Percentiles rank a stretch among this genome's conserved stretches.
phyloP scores from a whole-genome alignment of 2,888 invertebrate species.

The Conus canariensis region DNA sequence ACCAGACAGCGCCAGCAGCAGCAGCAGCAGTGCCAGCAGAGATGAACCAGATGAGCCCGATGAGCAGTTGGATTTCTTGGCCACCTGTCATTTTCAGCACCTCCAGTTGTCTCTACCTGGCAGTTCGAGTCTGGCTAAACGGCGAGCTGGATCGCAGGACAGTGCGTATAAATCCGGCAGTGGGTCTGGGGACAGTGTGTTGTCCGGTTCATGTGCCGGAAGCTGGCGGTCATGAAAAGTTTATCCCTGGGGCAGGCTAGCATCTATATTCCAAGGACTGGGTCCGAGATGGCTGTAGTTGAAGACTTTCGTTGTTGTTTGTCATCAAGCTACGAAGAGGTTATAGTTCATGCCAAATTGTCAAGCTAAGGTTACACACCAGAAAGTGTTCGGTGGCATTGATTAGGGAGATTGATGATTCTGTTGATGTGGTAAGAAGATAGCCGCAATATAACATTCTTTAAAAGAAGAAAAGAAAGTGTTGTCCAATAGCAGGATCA shows the following conservation, averaged over 20 bases:
- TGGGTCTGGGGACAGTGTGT: conserved; percentile 51
- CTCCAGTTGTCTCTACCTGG: conserved; percentile 89
- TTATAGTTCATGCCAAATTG: too few species aligned
- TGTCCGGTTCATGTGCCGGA: conserved; percentile 46
- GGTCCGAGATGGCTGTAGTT: background rate
- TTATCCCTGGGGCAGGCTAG: too few species aligned
- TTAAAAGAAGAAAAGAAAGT: too few species aligned
- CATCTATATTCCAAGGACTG: background rate
- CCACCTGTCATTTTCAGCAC: background rate
- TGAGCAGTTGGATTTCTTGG: background rate
- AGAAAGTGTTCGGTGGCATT: too few species aligned
- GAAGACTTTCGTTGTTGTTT: too few species aligned
- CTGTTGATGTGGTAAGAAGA: too few species aligned
- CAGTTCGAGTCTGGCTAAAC: conserved; percentile 89
- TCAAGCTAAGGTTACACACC: too few species aligned
- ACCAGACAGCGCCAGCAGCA: conserved; percentile 15
- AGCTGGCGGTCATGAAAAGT: conserved; percentile 46
- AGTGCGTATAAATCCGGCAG: conserved; percentile 44
- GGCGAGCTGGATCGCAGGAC: conserved; percentile 79
- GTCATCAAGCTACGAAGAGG: too few species aligned
- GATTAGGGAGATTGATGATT: too few species aligned
- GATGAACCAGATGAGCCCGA: background rate
- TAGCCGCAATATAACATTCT: too few species aligned
- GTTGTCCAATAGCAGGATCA: too few species aligned
- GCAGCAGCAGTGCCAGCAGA: conserved; percentile 34